These are phyloP conservation scores for Sander lucioperca DNA, from an alignment of 2,113 vertebrate species.

Conservation along the genomic window DNA sequence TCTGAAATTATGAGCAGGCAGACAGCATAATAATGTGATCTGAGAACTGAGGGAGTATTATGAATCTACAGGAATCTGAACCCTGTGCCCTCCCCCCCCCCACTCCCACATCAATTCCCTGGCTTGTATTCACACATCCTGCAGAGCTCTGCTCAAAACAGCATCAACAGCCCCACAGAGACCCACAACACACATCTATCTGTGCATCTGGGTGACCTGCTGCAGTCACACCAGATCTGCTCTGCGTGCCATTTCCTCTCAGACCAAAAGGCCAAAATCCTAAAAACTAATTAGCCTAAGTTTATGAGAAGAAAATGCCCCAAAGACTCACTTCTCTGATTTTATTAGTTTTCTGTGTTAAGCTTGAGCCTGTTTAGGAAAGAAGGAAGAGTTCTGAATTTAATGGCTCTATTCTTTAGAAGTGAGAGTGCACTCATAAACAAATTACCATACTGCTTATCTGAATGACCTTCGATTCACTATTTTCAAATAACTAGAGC, in stretches of 20 bases:
- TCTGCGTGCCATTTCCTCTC: slow-evolving; percentile 67
- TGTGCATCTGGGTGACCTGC: slow-evolving; percentile 57
- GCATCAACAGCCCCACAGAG: slow-evolving; percentile 63
- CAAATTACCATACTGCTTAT: neutral
- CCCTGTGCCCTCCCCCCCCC: slow-evolving; percentile 8
- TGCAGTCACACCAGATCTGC: slow-evolving; percentile 36
- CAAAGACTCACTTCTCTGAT: slow-evolving; percentile 13
- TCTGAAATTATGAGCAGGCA: slow-evolving; percentile 34
- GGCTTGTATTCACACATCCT: slow-evolving; percentile 60
- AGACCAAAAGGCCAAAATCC: slow-evolving; percentile 61
- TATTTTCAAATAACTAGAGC: neutral
- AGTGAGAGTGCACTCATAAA: neutral
- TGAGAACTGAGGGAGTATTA: slow-evolving; percentile 74
- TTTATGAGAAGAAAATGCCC: slow-evolving; percentile 46
- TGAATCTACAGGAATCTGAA: slow-evolving; percentile 71
- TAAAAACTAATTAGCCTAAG: slow-evolving; percentile 56
- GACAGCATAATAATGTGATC: slow-evolving; percentile 50
- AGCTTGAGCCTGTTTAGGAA: neutral
- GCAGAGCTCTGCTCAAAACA: slow-evolving; percentile 45
- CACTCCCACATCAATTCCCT: slow-evolving; percentile 44
- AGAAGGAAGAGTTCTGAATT: neutral
- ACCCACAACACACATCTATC: slow-evolving; percentile 65
- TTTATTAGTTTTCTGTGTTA: slow-evolving; percentile 28
- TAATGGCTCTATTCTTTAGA: neutral
- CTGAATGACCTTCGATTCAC: neutral